These are phyloP conservation scores for Physeter macrocephalus DNA, from an alignment of 2,113 vertebrate species.

Conservation along the genomic window DNA sequence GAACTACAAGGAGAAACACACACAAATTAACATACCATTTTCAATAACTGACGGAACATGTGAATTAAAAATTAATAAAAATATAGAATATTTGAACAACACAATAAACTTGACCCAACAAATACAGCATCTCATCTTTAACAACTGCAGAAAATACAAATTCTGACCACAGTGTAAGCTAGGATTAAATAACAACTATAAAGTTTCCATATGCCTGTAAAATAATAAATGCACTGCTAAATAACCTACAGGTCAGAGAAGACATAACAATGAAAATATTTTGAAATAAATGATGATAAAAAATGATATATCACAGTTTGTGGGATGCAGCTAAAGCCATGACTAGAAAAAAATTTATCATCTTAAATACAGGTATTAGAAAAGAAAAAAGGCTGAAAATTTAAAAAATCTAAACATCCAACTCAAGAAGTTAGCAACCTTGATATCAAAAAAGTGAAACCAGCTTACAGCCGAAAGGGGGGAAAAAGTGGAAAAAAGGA, in stretches of 20 bases:
- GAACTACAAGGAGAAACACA: neutral
- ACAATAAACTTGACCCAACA: neutral
- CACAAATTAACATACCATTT: neutral
- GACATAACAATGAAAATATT: neutral
- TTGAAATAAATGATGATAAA: neutral
- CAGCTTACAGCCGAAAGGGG: too few species aligned
- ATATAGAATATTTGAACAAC: neutral
- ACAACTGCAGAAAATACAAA: neutral
- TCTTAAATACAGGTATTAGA: neutral
- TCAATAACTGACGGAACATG: neutral
- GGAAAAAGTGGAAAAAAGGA: neutral
- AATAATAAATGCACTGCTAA: neutral
- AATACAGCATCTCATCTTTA: neutral
- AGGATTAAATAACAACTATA: neutral
- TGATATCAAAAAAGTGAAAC: neutral
- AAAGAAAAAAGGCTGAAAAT: neutral
- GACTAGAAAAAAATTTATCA: neutral
- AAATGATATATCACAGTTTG: neutral
- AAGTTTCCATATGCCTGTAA: neutral
- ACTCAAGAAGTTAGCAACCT: neutral
- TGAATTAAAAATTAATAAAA: neutral
- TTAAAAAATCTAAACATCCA: neutral
- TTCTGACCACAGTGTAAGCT: neutral
- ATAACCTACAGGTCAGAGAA: neutral
- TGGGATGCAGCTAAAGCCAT: neutral